Conservation (phyloP, 2,888 invertebrate genomes). For the Hypsopygia costalis region DNA sequence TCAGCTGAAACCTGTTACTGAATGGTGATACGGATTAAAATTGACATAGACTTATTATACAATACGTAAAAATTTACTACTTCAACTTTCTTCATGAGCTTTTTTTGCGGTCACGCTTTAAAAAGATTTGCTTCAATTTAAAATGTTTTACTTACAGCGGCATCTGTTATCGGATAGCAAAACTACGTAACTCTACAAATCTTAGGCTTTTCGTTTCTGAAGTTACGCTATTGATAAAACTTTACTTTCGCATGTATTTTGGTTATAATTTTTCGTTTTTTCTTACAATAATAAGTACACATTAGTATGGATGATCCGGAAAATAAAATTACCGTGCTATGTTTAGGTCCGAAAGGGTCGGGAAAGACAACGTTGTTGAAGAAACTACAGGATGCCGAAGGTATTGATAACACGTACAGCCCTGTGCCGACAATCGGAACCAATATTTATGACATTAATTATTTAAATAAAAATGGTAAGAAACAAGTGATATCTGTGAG, state of each 20-base stretch:
- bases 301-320: constrained; percentile 59
- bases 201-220: constrained; percentile 6
- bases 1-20: no score
- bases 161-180: constrained; percentile 50
- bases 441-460: constrained; percentile 84
- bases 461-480: constrained; percentile 69
- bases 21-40: no score
- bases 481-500: constrained; percentile 80
- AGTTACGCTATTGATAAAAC: constrained; percentile 38
- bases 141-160: no score
- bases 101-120: no score
- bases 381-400: constrained; percentile 84
- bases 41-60: no score
- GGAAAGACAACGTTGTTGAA: constrained; percentile 91
- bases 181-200: constrained; percentile 16
- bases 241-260: background rate
- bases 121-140: no score
- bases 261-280: background rate
- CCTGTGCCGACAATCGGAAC: constrained; percentile 91
- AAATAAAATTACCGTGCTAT: constrained; percentile 76
- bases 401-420: constrained; percentile 87
- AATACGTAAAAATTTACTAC: no score
- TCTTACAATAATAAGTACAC: no score
- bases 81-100: no score
- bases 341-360: constrained; percentile 89